Conservation (phyloP, 2,113 vertebrate species). For the Aegotheles bennettii region DNA sequence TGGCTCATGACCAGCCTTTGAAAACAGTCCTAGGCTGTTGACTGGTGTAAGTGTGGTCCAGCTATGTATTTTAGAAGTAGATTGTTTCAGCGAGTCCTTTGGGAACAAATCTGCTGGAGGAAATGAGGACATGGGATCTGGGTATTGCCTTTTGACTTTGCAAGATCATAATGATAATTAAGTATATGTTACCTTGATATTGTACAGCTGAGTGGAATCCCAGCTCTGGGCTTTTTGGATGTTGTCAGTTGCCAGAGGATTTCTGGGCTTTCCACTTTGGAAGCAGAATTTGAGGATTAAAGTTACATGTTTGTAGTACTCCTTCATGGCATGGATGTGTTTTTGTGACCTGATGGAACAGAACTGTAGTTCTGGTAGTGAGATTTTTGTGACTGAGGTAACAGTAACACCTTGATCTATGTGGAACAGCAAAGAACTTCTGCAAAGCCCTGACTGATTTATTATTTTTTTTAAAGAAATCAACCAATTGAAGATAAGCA, state of each 20-base stretch:
- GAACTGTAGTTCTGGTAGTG: not conserved
- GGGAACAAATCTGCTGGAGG: not conserved
- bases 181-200: not conserved
- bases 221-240: not conserved
- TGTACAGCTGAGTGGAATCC: not conserved
- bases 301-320: fast-evolving
- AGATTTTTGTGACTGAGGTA: not conserved
- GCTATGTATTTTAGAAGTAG: not conserved
- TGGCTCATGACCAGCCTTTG: not conserved
- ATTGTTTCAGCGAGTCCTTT: not conserved
- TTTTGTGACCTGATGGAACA: not conserved
- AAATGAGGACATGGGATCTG: not conserved
- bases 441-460: not conserved
- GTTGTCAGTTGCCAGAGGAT: not conserved
- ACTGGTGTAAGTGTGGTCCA: not conserved
- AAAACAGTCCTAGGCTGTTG: not conserved
- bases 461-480: not conserved
- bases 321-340: no score
- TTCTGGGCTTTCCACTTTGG: not conserved
- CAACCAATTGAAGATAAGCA: not conserved
- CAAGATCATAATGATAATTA: not conserved
- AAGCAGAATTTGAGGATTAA: not conserved
- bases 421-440: not conserved
- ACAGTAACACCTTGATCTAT: not conserved
- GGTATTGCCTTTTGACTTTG: not conserved